Conservation (phyloP, 2,888 invertebrate species). For the Cataglyphis rosenhaueri region DNA sequence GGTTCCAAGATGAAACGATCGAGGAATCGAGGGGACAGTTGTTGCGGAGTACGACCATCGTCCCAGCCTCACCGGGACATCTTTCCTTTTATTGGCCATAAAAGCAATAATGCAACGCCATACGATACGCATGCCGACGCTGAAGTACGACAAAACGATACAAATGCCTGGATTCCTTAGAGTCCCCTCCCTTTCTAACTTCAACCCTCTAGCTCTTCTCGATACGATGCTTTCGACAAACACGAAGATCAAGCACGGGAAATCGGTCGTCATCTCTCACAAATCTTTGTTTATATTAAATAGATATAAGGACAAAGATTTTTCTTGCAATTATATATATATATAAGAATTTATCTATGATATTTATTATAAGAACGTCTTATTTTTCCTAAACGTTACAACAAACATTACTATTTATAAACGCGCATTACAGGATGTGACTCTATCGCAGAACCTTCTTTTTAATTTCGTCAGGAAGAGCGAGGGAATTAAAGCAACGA, state of each 20-base stretch:
- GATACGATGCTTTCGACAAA: background rate
- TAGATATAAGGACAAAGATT: background rate
- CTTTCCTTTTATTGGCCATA: slow-evolving; percentile 84
- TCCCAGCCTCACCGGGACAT: slow-evolving; percentile 74
- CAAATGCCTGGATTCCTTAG: slow-evolving; percentile 75
- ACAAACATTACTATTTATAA: slow-evolving; percentile 24
- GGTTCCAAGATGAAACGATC: slow-evolving; percentile 61
- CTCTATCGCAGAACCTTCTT: slow-evolving; percentile 53
- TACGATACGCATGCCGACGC: slow-evolving; percentile 80
- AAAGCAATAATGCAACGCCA: slow-evolving; percentile 84
- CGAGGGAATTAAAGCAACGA: slow-evolving; percentile 74
- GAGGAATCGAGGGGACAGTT: slow-evolving; percentile 62
- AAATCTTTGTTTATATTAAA: background rate
- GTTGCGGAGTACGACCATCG: slow-evolving; percentile 66
- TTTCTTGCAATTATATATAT: background rate
- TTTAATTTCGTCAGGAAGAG: slow-evolving; percentile 65
- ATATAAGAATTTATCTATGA: background rate
- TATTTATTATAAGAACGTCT: background rate
- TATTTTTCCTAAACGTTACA: slow-evolving; percentile 16
- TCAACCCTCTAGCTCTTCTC: slow-evolving; percentile 11
- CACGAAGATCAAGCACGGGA: background rate
- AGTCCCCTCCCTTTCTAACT: slow-evolving; percentile 57
- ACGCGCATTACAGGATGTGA: background rate
- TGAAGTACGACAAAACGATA: slow-evolving; percentile 83
- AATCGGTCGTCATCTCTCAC: background rate